Evolutionary conservation across 2,888 invertebrate species (phyloP).

Genomic region (Rhagonycha fulva): DNA sequence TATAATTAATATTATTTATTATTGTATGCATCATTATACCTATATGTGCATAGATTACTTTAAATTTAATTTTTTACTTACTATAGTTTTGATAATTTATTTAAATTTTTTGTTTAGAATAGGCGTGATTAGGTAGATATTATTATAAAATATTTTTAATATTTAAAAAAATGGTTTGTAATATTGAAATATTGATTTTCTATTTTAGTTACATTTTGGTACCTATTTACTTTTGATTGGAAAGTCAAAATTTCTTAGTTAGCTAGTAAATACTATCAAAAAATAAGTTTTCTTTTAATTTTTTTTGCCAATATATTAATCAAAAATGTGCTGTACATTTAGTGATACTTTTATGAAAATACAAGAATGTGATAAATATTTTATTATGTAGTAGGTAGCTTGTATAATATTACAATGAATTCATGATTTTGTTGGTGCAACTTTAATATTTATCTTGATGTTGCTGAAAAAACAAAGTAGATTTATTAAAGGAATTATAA

Average conservation of each 20-base stretch:
- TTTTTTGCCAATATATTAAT: background rate
- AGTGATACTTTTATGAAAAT: background rate
- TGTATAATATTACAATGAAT: background rate
- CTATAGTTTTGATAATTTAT: background rate
- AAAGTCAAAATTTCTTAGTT: background rate
- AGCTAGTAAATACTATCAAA: background rate
- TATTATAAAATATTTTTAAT: background rate
- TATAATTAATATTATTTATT: background rate
- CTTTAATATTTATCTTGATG: background rate
- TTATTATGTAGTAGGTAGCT: background rate
- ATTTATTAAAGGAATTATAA: background rate
- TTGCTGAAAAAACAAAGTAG: background rate
- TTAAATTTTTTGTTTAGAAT: background rate
- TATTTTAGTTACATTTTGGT: background rate
- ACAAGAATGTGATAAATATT: background rate
- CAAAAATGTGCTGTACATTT: background rate
- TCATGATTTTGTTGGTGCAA: background rate
- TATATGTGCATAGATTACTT: background rate
- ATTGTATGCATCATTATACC: background rate
- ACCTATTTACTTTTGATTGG: background rate
- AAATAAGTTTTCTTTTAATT: background rate
- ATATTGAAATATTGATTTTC: too few relatives aligned
- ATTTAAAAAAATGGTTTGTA: too few relatives aligned
- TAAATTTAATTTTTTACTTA: background rate
- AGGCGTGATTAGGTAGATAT: background rate